A percentile compares a stretch with the other conserved stretches of the same genome.
phyloP scores from a whole-genome alignment of 2,888 invertebrate genomes.

The Cantharis lateralis region DNA sequence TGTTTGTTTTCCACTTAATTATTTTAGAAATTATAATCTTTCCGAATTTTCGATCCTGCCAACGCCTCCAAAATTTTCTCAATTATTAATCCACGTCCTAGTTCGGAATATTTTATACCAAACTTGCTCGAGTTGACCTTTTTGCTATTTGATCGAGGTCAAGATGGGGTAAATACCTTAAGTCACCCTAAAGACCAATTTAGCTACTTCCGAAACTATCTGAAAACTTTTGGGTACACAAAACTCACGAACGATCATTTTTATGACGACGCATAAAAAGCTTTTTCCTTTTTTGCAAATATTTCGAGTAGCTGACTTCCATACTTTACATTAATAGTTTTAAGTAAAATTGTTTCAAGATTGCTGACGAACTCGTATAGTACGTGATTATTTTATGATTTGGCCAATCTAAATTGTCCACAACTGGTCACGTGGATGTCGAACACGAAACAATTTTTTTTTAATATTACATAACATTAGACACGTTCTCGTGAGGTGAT shows the following conservation, averaged over 20 bases:
- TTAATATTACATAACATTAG: background rate
- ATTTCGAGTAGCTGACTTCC: background rate
- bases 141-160: conserved; percentile 30
- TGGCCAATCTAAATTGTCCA: conserved; percentile 36
- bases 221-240: conserved; percentile 9
- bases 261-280: conserved; percentile 1
- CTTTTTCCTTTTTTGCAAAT: background rate
- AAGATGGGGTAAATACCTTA: conserved; percentile 29
- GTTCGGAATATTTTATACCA: background rate
- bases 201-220: conserved; percentile 28
- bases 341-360: conserved; percentile 31
- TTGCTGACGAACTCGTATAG: conserved; percentile 32
- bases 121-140: conserved; percentile 19
- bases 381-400: conserved; percentile 37
- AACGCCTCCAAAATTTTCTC: background rate
- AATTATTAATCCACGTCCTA: background rate
- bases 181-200: conserved; percentile 29
- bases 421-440: conserved; percentile 32
- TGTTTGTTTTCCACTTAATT: conserved; percentile 27
- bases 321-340: conserved; percentile 19
- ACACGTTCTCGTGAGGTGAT: conserved; percentile 8
- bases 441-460: conserved; percentile 20
- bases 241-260: conserved; percentile 13
- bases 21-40: conserved; percentile 1
- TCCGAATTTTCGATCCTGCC: background rate